phyloP scores from a whole-genome alignment of 2,113 vertebrate genomes.

The Tychaedon coryphoeus region DNA sequence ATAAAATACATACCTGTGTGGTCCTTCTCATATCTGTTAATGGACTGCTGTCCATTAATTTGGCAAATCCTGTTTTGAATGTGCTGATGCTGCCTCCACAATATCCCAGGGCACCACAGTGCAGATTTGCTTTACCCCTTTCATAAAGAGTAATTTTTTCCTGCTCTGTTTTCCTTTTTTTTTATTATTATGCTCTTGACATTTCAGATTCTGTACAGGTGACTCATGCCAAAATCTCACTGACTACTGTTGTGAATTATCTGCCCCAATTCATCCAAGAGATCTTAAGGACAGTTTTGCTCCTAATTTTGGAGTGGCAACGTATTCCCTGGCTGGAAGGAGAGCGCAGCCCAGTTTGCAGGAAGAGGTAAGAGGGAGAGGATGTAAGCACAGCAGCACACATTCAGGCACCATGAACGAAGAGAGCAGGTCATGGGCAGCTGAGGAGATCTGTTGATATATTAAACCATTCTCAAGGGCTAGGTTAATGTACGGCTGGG shows the following conservation, averaged over 20 bases:
- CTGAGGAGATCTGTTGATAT: not conserved
- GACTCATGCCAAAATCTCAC: not conserved
- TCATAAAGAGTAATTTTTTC: not conserved
- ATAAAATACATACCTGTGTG: not conserved
- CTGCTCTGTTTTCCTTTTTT: not conserved
- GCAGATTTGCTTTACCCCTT: not conserved
- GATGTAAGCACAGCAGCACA: not conserved
- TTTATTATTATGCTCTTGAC: not conserved
- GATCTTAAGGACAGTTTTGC: not conserved
- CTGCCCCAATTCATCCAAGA: not conserved
- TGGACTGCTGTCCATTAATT: not conserved
- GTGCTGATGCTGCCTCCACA: not conserved
- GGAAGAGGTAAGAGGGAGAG: not conserved
- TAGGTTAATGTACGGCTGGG: not conserved
- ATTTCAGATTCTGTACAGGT: not conserved
- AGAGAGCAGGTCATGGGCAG: not conserved
- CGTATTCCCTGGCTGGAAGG: not conserved
- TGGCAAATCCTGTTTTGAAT: not conserved
- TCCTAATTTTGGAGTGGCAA: not conserved
- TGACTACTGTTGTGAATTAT: not conserved
- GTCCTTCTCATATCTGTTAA: not conserved
- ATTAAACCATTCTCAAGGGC: not conserved
- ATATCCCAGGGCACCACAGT: not conserved
- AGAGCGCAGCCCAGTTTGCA: fast-evolving
- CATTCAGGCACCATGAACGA: not conserved